Evolutionary conservation across 2,113 vertebrate species (phyloP).

Genomic region (Cygnus atratus): DNA sequence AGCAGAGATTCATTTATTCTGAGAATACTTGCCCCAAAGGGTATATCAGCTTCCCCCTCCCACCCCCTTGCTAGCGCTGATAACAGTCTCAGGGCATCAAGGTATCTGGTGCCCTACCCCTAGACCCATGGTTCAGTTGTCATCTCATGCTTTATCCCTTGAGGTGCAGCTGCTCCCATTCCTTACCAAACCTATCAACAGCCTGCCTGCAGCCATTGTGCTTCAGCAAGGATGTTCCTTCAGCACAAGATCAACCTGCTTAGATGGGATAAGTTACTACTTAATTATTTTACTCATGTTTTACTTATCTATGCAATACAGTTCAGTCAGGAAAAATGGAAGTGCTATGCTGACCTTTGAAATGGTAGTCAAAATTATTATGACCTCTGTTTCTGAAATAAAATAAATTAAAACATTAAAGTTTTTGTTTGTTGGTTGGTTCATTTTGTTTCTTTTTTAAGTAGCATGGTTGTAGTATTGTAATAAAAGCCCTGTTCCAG

Average conservation of each 20-base stretch:
- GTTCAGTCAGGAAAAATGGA: neutral
- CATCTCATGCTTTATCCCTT: neutral
- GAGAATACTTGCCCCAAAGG: neutral
- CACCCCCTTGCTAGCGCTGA: too few species aligned
- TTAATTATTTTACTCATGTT: neutral
- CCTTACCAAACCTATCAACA: neutral
- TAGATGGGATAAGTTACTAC: neutral
- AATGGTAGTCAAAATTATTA: neutral
- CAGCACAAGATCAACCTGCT: neutral
- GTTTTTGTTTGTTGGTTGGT: neutral
- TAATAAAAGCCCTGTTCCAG: neutral
- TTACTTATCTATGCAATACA: neutral
- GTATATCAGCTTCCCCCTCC: neutral
- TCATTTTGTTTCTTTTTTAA: neutral
- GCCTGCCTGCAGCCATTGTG: neutral
- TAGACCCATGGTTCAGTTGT: neutral
- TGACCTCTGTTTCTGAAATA: neutral
- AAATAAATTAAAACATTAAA: neutral
- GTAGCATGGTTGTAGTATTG: neutral
- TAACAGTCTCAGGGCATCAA: neutral
- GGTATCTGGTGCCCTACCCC: neutral
- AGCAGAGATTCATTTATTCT: neutral
- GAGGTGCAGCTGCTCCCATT: neutral
- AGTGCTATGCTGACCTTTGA: fast-evolving
- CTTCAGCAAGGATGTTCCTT: neutral